Percentiles rank a stretch among this genome's conserved stretches.
These are phyloP conservation scores for Eremophila alpestris DNA, from an alignment of 2,797 vertebrate species.

Conservation along the genomic window DNA sequence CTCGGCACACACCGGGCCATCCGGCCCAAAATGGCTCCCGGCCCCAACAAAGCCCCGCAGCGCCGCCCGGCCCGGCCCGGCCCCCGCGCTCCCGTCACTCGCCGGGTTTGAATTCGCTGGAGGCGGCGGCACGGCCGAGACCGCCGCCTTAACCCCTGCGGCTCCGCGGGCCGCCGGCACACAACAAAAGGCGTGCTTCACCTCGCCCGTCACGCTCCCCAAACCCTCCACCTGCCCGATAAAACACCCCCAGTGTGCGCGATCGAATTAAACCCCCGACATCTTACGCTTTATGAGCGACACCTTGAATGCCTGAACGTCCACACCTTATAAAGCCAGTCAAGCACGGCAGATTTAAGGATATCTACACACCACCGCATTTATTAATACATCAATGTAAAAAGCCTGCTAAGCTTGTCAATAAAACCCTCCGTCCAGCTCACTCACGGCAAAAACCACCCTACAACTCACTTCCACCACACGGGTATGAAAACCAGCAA, in stretches of 20 bases:
- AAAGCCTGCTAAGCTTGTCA: background rate
- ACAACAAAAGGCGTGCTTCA: accelerated
- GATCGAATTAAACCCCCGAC: background rate
- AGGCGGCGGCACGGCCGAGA: background rate
- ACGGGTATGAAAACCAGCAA: background rate
- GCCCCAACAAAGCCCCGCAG: conserved; percentile 85
- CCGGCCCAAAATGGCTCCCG: conserved; percentile 92
- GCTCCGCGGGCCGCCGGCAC: background rate
- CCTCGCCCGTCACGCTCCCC: accelerated
- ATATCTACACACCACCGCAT: background rate
- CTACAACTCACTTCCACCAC: background rate
- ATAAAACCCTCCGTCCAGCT: background rate
- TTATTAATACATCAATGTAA: background rate
- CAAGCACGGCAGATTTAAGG: background rate
- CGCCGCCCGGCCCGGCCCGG: conserved; percentile 70
- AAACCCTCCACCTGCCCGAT: background rate
- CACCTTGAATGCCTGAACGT: accelerated
- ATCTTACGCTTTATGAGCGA: background rate
- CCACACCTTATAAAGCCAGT: background rate
- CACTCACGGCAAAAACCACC: background rate
- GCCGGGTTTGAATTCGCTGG: background rate
- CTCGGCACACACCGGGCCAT: background rate
- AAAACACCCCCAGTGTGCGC: accelerated
- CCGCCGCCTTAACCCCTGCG: background rate
- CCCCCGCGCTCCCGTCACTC: conserved; percentile 37